Percentiles rank a stretch among this genome's conserved stretches.
Conservation (phyloP, 37 sponge, comb jelly and placozoan species). For the Sycon ciliatum region DNA sequence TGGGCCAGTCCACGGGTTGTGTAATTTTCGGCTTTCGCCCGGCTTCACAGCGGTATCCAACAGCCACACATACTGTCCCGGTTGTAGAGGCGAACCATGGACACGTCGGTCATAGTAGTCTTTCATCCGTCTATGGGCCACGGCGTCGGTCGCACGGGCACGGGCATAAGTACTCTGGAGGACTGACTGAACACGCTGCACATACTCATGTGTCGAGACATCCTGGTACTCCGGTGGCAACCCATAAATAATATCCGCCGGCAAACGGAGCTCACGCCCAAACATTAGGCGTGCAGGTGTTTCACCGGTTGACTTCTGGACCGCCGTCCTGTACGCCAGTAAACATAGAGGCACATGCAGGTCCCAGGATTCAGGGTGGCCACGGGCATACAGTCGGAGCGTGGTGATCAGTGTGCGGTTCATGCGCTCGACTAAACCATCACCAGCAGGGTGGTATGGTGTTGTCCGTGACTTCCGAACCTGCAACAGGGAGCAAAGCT, state of each 20-base stretch:
- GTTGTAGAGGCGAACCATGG: background rate
- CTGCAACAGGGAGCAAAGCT: too few relatives aligned
- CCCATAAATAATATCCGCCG: slow-evolving; percentile 14
- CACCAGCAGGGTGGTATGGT: too few relatives aligned
- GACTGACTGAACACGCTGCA: background rate
- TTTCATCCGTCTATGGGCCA: background rate
- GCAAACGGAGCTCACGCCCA: slow-evolving; percentile 18
- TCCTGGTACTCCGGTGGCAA: background rate
- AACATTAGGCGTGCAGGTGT: slow-evolving; percentile 19
- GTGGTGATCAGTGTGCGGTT: too few relatives aligned
- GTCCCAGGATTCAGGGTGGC: too few relatives aligned
- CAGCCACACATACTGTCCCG: slow-evolving; percentile 15
- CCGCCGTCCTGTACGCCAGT: too few relatives aligned
- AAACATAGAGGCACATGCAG: background rate
- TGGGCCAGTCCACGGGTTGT: slow-evolving; percentile 13
- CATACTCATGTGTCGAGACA: background rate
- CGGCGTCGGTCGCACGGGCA: background rate
- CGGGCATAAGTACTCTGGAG: background rate
- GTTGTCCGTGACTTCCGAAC: too few relatives aligned
- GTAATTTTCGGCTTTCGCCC: slow-evolving; percentile 14
- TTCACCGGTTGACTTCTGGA: background rate
- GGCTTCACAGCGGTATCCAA: background rate
- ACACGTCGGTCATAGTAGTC: slow-evolving; percentile 12
- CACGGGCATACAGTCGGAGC: too few relatives aligned
- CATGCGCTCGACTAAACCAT: too few relatives aligned